These are phyloP conservation scores for Australoheros scitulus DNA, from an alignment of 2,113 vertebrate species.

Conservation along the genomic window DNA sequence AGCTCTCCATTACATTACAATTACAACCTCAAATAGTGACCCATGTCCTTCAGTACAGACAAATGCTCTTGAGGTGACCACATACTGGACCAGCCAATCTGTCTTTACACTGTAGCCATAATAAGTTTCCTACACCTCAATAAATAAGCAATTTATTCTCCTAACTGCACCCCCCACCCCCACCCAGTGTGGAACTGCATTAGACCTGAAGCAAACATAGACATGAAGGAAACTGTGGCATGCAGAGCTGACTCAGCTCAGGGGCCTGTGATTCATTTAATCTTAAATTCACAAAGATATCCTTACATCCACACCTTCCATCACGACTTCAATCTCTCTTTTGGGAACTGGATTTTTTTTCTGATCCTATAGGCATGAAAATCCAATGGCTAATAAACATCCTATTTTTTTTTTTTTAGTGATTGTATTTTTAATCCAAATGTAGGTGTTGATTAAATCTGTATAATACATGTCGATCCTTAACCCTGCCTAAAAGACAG, in stretches of 20 bases:
- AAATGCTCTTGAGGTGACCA: constrained; percentile 45
- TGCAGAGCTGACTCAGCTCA: constrained; percentile 13
- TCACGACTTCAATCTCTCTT: neutral
- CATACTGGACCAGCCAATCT: constrained; percentile 52
- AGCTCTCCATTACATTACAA: neutral
- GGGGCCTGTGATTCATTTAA: constrained; percentile 22
- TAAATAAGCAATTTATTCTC: constrained; percentile 68
- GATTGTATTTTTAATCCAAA: neutral
- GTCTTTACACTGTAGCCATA: constrained; percentile 53
- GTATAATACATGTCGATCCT: neutral
- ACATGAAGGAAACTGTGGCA: constrained; percentile 9
- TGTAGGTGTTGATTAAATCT: neutral
- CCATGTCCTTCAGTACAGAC: constrained; percentile 30
- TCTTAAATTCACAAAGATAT: constrained; percentile 26
- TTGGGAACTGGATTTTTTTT: neutral
- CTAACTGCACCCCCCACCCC: constrained; percentile 32
- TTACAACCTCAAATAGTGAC: neutral
- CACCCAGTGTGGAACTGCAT: constrained; percentile 40
- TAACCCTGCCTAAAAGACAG: neutral
- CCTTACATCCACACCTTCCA: neutral
- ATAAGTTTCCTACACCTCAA: constrained; percentile 66
- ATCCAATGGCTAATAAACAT: neutral
- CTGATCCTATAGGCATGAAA: neutral
- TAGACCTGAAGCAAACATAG: constrained; percentile 43
- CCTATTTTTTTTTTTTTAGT: neutral